Conservation (phyloP, 1,140 invertebrate genomes). For the Penaeus vannamei region DNA sequence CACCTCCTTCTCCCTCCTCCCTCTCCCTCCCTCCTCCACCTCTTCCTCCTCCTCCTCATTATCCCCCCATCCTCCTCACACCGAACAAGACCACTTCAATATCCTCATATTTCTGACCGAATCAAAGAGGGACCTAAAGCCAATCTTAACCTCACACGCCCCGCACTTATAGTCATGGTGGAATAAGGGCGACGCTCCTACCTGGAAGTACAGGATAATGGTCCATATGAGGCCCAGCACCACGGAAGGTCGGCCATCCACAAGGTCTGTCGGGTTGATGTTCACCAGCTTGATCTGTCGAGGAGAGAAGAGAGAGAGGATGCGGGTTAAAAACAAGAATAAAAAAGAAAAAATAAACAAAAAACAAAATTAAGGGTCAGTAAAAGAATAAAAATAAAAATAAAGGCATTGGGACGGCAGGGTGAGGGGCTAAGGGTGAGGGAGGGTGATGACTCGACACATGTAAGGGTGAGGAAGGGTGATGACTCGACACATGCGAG, state of each 20-base stretch:
- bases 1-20: too few species aligned
- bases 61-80: background rate
- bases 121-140: constrained; percentile 43
- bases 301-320: constrained; percentile 10
- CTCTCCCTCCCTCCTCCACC: too few species aligned
- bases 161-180: constrained; percentile 43
- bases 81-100: constrained; percentile 11
- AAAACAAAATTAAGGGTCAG: too few species aligned
- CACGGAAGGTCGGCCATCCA: constrained; percentile 97
- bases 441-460: too few species aligned
- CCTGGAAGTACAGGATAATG: constrained; percentile 99
- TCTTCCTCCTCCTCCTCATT: too few species aligned
- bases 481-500: too few species aligned
- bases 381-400: too few species aligned
- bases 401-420: too few species aligned
- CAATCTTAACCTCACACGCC: constrained; percentile 29
- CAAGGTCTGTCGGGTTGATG: constrained; percentile 97
- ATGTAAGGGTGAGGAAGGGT: too few species aligned
- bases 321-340: background rate
- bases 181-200: constrained; percentile 73
- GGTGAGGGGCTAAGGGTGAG: too few species aligned
- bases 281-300: constrained; percentile 96
- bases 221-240: constrained; percentile 99
- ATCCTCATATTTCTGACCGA: constrained; percentile 18
- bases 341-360: background rate